Percentiles rank a stretch among this genome's conserved stretches.
phyloP scores from a whole-genome alignment of 37 sponge, comb jelly and placozoan genomes.

The Ianthella basta region DNA sequence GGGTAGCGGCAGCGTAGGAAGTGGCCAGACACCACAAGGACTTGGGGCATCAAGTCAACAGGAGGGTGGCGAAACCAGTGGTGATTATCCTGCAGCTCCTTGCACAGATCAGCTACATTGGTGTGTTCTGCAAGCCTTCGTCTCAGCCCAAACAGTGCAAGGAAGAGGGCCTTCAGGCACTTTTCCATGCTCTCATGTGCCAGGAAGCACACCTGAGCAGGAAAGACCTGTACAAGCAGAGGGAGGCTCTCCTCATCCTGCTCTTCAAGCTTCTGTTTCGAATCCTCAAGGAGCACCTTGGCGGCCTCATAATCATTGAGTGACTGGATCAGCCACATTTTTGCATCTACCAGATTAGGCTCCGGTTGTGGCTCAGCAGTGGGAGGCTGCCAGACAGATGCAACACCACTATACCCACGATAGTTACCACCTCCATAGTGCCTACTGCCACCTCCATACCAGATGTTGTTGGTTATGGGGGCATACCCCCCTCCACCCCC shows the following conservation, averaged over 20 bases:
- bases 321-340: conserved; percentile 15
- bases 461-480: background rate
- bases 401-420: no score
- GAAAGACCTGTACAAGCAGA: conserved; percentile 23
- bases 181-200: conserved; percentile 75
- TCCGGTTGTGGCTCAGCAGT: conserved; percentile 17
- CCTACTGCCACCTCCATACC: no score
- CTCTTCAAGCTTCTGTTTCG: background rate
- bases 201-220: conserved; percentile 74
- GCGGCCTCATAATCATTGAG: conserved; percentile 24
- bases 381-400: conserved; percentile 11
- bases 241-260: background rate
- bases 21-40: no score
- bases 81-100: conserved; percentile 11
- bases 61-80: no score
- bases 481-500: conserved; percentile 6
- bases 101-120: conserved; percentile 22
- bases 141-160: conserved; percentile 13
- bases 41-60: no score
- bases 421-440: background rate
- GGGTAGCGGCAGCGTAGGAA: conserved; percentile 49
- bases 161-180: conserved; percentile 30
- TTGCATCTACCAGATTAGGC: conserved; percentile 10
- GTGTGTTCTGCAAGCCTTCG: conserved; percentile 1
- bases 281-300: background rate